Evolutionary conservation across 2,888 invertebrate species (phyloP), one percentile per base, ranked within the genome.

Genomic region (Dugesia japonica): DNA sequence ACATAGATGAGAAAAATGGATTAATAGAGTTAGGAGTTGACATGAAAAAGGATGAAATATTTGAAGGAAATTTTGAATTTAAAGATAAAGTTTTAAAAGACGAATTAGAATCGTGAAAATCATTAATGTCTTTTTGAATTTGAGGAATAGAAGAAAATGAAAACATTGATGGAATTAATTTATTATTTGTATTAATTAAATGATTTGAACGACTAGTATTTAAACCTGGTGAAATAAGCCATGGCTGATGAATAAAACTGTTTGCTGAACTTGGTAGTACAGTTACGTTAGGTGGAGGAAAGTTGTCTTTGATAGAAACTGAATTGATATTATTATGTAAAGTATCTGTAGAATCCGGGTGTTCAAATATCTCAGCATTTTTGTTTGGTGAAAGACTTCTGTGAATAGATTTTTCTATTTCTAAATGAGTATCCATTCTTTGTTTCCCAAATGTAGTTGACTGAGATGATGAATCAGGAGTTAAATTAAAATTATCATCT

Each of bases 191-290:
- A 56, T 56, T 56, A 23, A 56, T 56, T 23, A 56, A 56, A 56
- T 56, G 56, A 23, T 56, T 56, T n/a, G 56, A 56, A 9, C 56
- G n/a, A 23, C 56, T 56, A 1, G 56, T 56, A n/a, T 56, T 56
- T n/a, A 56, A 20, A 20, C 56, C 56, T n/a, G n/a, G 56, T 20
- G 74, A 73, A 15, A 73, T 26, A 1, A 73, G 23, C 74, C 74
- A 73, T 1, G 74, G 74, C 26, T 73, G 74, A 26, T 73, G 74
- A 26, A 73, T 28, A 26, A 73, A 73, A 33, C 20, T 73, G 9
- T 28, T 23, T 42, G 33, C 74, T 42, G 74, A 28, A 31, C 31
- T 27, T 72, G 72, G 72, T 56, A 56, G 17, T 9, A 56, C 56
- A 9, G 56, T 56, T 23, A 56, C 56, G 17, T 56, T 56, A 56